These are phyloP conservation scores for Pituophis catenifer DNA, from an alignment of 2,113 vertebrate genomes.

Conservation along the genomic window DNA sequence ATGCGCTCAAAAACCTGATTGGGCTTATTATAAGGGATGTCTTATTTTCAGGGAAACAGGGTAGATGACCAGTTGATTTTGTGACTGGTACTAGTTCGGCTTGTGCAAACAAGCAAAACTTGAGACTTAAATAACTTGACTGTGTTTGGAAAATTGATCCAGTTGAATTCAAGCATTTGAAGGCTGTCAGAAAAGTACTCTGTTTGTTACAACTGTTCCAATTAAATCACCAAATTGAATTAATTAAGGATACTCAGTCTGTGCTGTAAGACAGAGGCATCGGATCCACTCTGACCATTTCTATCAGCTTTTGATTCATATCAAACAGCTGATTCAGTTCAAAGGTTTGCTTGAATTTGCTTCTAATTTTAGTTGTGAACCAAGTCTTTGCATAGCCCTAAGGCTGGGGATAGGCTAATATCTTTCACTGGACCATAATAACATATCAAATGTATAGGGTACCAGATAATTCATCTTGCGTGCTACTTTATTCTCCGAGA, in stretches of 20 bases:
- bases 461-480: neutral
- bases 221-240: neutral
- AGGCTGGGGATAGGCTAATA: neutral
- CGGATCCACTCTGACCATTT: neutral
- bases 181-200: neutral
- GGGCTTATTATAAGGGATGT: no score
- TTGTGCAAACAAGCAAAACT: neutral
- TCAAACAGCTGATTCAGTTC: neutral
- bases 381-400: neutral
- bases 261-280: neutral
- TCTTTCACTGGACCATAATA: neutral
- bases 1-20: no score
- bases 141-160: neutral
- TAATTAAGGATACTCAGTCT: neutral
- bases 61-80: neutral
- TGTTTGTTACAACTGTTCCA: neutral
- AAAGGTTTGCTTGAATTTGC: neutral
- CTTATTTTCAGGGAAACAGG: no score
- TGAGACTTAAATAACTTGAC: neutral
- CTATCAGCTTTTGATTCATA: neutral
- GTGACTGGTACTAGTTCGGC: neutral
- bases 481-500: neutral
- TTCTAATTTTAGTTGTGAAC: neutral
- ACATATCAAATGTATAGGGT: neutral
- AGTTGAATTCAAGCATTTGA: neutral